Percentiles rank a stretch among this genome's conserved stretches.
These are phyloP conservation scores for Nephotettix cincticeps DNA, from an alignment of 1,140 invertebrate species.

Conservation along the genomic window DNA sequence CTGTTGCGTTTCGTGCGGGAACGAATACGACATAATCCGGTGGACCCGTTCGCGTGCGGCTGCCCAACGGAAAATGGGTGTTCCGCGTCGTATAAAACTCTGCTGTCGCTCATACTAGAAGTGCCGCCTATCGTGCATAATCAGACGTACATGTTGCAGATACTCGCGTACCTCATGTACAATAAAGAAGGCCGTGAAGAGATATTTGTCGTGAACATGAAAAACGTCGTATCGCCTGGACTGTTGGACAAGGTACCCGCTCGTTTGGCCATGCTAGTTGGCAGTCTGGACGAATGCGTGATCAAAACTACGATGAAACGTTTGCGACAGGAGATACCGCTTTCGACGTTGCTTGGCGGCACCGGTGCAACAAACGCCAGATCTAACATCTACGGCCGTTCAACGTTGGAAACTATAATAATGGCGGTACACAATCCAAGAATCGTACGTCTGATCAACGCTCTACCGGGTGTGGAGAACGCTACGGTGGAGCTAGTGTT, in stretches of 20 bases:
- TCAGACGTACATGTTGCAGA: constrained; percentile 1
- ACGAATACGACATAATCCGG: not conserved
- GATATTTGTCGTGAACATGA: not conserved
- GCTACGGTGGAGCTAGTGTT: not conserved
- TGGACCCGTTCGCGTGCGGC: not conserved
- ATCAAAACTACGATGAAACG: not conserved
- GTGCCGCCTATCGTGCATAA: not conserved
- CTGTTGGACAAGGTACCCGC: not conserved
- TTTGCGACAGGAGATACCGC: not conserved
- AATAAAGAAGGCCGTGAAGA: not conserved
- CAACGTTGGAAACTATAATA: not conserved
- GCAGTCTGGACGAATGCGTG: not conserved
- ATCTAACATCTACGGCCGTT: not conserved
- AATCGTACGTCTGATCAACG: not conserved
- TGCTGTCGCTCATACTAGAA: not conserved
- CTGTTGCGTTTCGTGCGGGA: not conserved
- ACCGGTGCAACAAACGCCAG: not conserved
- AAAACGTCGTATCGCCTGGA: not conserved
- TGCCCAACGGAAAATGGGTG: not conserved
- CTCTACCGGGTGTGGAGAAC: not conserved
- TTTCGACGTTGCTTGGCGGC: not conserved
- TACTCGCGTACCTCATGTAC: not conserved
- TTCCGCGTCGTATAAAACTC: not conserved
- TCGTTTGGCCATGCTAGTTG: not conserved
- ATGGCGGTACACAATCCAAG: not conserved